These are phyloP conservation scores for Xenopus tropicalis DNA, from an alignment of 2,113 vertebrate species.

Conservation along the genomic window UCB_Xtro_10.0 CM004443.2:37683501-37684000, in stretches of 20 bases:
- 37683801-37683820: slow-evolving; percentile 2
- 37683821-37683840: background rate
- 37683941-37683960: too few species aligned
- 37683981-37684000: too few species aligned
- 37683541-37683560: too few species aligned
- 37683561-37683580: slow-evolving; percentile 75
- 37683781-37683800: background rate
- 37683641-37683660: slow-evolving; percentile 77
- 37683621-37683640: slow-evolving; percentile 82
- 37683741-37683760: slow-evolving; percentile 76
- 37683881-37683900: too few species aligned
- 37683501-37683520: too few species aligned
- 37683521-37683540: too few species aligned
- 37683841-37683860: too few species aligned
- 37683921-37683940: too few species aligned
- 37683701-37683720: slow-evolving; percentile 78
- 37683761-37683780: background rate
- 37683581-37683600: slow-evolving; percentile 71
- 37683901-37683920: too few species aligned
- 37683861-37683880: too few species aligned
- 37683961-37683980: too few species aligned
- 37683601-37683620: slow-evolving; percentile 81
- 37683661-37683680: slow-evolving; percentile 77
- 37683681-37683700: slow-evolving; percentile 68
- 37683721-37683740: slow-evolving; percentile 81